phyloP scores from a whole-genome alignment of 2,797 vertebrate genomes.

The Alosa sapidissima region DNA sequence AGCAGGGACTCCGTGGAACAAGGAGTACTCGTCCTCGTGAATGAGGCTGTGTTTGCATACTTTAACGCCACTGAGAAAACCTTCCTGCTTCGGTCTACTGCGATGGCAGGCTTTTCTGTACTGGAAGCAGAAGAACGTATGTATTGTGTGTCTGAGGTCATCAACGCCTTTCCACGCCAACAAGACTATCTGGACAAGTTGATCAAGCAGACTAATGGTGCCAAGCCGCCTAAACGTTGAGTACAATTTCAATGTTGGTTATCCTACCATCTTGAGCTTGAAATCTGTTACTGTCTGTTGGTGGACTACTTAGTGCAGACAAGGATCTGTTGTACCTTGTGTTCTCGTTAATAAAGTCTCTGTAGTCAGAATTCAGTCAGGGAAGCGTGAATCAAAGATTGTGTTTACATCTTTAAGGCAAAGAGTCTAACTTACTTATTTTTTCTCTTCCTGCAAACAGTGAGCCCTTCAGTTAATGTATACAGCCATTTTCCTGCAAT shows the following conservation, averaged over 20 bases:
- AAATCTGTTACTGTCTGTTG: neutral
- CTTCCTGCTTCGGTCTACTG: slow-evolving; percentile 40
- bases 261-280: neutral
- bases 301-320: neutral
- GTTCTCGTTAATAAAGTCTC: neutral
- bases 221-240: slow-evolving; percentile 26
- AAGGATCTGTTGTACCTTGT: neutral
- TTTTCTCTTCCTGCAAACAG: slow-evolving; percentile 22
- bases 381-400: neutral
- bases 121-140: slow-evolving; percentile 21
- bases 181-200: slow-evolving; percentile 37
- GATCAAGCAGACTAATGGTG: slow-evolving; percentile 10
- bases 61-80: slow-evolving; percentile 39
- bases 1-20: slow-evolving; percentile 37
- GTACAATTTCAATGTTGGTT: slow-evolving; percentile 25
- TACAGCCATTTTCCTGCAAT: slow-evolving; percentile 40
- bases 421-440: neutral
- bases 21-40: slow-evolving; percentile 46
- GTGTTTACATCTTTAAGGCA: neutral
- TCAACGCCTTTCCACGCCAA: slow-evolving; percentile 37
- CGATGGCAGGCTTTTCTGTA: slow-evolving; percentile 39
- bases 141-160: slow-evolving; percentile 41
- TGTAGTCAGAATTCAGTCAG: neutral
- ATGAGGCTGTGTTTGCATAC: slow-evolving; percentile 43
- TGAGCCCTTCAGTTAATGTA: slow-evolving; percentile 41